Evolutionary conservation across 2,797 vertebrate species (phyloP).

Genomic region (Melanotaenia maccullochi): DNA sequence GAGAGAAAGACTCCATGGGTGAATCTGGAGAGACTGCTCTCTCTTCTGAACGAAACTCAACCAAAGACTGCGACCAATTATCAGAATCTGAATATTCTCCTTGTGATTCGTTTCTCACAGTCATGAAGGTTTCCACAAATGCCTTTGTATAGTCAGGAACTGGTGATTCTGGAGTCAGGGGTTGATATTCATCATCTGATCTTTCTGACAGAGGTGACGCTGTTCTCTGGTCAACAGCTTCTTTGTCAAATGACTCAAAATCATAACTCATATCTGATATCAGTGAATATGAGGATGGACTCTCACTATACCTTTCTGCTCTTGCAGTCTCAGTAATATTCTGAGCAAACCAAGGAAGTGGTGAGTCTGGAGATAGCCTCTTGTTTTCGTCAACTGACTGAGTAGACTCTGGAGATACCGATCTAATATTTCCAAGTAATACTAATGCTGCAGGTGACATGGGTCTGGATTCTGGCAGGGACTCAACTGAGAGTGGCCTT

Average conservation of each 20-base stretch:
- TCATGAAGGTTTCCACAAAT: constrained; percentile 20
- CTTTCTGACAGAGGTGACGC: constrained; percentile 45
- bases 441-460: constrained; percentile 34
- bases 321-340: constrained; percentile 20
- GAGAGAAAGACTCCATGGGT: background rate
- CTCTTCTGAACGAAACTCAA: constrained; percentile 23
- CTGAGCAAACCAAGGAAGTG: constrained; percentile 53
- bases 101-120: constrained; percentile 20
- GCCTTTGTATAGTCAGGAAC: constrained; percentile 34
- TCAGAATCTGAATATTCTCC: constrained; percentile 46
- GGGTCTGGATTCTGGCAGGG: constrained; percentile 39
- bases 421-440: constrained; percentile 31
- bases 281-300: constrained; percentile 43
- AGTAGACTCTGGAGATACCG: constrained; percentile 48
- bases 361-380: constrained; percentile 54
- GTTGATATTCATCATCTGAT: constrained; percentile 32
- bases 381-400: constrained; percentile 40
- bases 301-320: background rate
- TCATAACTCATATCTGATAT: constrained; percentile 35
- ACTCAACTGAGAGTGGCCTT: constrained; percentile 44
- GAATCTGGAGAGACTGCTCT: constrained; percentile 53
- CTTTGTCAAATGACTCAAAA: constrained; percentile 25
- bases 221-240: constrained; percentile 13
- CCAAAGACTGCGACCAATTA: constrained; percentile 21
- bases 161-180: constrained; percentile 39